phyloP scores from a whole-genome alignment of 2,888 invertebrate genomes.

The Lepidochitona cinerea region DNA sequence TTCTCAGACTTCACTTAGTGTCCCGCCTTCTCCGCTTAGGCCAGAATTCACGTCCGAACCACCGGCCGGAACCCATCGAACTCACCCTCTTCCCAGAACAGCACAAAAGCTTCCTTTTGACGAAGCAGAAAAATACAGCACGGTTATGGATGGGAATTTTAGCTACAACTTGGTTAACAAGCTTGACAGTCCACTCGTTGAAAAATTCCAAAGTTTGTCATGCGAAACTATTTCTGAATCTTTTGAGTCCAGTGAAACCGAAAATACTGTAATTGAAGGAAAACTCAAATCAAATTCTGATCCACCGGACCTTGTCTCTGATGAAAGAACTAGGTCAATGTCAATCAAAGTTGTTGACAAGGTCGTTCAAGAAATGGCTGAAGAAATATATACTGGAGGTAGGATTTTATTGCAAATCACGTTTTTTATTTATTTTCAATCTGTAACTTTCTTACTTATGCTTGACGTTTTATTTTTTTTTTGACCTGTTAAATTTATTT shows the following conservation, averaged over 20 bases:
- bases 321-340: not conserved
- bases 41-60: slow-evolving; percentile 58
- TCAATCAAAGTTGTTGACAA: not conserved
- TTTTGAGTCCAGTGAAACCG: not conserved
- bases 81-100: slow-evolving; percentile 37
- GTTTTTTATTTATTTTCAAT: too few relatives aligned
- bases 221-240: not conserved
- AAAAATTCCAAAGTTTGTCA: not conserved
- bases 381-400: too few relatives aligned
- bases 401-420: too few relatives aligned
- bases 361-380: not conserved
- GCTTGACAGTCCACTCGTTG: not conserved
- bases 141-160: not conserved
- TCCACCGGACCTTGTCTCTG: not conserved
- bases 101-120: slow-evolving; percentile 41
- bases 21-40: slow-evolving; percentile 60
- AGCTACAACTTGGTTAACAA: not conserved
- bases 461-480: too few relatives aligned
- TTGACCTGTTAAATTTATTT: too few relatives aligned
- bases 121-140: not conserved
- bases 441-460: too few relatives aligned
- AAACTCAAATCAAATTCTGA: not conserved
- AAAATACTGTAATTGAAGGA: not conserved
- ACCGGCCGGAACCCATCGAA: slow-evolving; percentile 42
- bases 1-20: slow-evolving; percentile 26